Base-by-base conservation (phyloP, 2,113 vertebrate genomes). In the Tonatia bakeri region DNA sequence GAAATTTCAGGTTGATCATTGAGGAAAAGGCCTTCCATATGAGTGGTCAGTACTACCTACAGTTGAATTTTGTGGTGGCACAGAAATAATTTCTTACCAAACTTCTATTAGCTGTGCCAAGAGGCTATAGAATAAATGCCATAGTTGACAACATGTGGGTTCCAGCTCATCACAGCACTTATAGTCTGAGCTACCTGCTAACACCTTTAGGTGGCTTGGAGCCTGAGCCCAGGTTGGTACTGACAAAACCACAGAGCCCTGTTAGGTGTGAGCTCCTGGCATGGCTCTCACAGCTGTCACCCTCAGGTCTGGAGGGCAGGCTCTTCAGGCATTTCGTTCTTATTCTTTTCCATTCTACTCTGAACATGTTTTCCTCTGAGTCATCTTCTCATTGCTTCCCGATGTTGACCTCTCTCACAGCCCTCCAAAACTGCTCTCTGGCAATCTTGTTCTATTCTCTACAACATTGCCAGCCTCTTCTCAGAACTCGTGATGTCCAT, bases 321-420 rank as follows among this genome's bases (percentile, higher is more conserved):
- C 28, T 72, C 45, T 20, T 70, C 28, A 40, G 69, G 20, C 5
- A 81, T 72, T 61, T 81, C 22, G 40, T 69, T 80, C n/a, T 45
- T 65, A 36, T 43, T 85, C 26, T 83, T 90, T n/a, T 65, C n/a
- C 36, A 65, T 59, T 7, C 7, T 73, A 17, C 33, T 47, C 4
- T 43, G 7, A 87, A 8, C 17, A 3, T 52, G 79, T 40, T 33
- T 31, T 67, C 43, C 50, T 94, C 38, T 92, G 54, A 83, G 38
- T 91, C 52, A 61, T 59, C 59, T 67, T 89, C 52, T 92, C 45
- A 65, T 70, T 69, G 19, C 59, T 90, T 93, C 38, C 61, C 13
- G 50, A 19, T 76, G 52, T n/a, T 92, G 82, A 97, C 61, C 61
- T 96, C 80, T 90, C 69, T 79, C 38, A 83, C n/a, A 90, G 72